These are phyloP conservation scores for Psittacula cyanocephala DNA, from an alignment of 2,113 vertebrate genomes.

Conservation along the genomic window DNA sequence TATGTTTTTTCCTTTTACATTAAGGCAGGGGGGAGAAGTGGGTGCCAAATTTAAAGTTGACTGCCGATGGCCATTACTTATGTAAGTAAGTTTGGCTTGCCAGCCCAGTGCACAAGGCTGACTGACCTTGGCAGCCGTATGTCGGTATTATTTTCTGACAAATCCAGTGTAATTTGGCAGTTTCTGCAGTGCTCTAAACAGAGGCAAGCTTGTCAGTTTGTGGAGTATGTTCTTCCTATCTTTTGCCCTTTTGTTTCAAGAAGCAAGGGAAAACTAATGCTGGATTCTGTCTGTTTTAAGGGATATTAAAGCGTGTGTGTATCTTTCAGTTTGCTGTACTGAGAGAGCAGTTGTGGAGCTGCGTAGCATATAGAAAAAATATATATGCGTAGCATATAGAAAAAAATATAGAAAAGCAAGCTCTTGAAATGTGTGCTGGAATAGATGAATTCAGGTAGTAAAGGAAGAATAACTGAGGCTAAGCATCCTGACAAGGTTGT, in stretches of 20 bases:
- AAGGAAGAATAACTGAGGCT: neutral
- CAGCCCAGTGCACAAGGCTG: neutral
- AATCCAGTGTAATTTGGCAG: neutral
- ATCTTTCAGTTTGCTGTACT: neutral
- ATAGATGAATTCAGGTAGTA: neutral
- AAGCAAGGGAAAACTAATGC: neutral
- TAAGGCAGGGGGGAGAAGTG: neutral
- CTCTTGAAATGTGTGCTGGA: neutral
- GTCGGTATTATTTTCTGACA: neutral
- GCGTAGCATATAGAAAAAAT: neutral
- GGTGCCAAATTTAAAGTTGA: conserved; percentile 28
- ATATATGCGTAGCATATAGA: too few species aligned
- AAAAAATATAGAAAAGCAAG: neutral
- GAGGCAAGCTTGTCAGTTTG: neutral
- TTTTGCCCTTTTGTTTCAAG: neutral
- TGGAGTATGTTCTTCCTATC: neutral
- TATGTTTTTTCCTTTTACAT: neutral
- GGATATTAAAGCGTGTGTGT: neutral
- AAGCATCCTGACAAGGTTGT: neutral
- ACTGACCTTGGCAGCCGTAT: neutral
- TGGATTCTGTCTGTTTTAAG: neutral
- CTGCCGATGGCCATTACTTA: neutral
- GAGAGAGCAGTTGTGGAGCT: neutral
- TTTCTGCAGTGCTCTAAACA: neutral
- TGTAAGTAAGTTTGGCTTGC: neutral